Base-by-base conservation (phyloP, 2,797 vertebrate species). In the Heterohyrax brucei region DNA sequence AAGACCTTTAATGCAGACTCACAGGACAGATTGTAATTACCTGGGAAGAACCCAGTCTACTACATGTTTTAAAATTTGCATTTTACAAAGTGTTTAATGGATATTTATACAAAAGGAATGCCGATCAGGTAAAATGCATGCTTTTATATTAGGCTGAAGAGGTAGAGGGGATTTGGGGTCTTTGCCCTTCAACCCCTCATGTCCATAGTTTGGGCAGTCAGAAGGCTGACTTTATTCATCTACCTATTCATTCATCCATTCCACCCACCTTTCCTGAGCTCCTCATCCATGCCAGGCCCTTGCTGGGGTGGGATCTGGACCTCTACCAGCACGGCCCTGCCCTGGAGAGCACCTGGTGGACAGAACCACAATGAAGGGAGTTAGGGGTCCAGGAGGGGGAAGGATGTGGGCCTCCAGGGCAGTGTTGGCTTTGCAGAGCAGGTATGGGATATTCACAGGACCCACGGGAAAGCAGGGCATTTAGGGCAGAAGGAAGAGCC, bases 51-150 rank as follows among this genome's bases (percentile, higher is more conserved):
- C 39, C 48, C 0, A 0, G 46, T 39, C 88, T 53, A 64, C 53
- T 44, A 33, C 33, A 2, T 68, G 83, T 79, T 46, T 0, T 1
- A 18, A 61, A 46, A 72, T 78, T 62, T 73, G 24, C 61, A 46
- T 92, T 93, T 94, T 77, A 33, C n/a, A 21, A 76, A 92, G 83
- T 80, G 48, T 76, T 93, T 84, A 84, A 80, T 30, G 77, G 76
- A 21, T 70, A 80, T 73, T 87, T 53, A n/a, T 16, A 12, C 50
- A 56, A 75, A 79, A 95, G 28, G 44, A 33, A 7, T 53, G 33
- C 75, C 78, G 70, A 5, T 13, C 10, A 46, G 72, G 48, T 76
- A 64, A 39, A 53, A 13, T 53, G 8, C 16, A 10, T 1, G 9
- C 4, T 22, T 93, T 80, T 48, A 6, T 21, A 14, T 46, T 6